phyloP scores from a whole-genome alignment of 2,797 vertebrate species.

The Cephalopachus bancanus region DNA sequence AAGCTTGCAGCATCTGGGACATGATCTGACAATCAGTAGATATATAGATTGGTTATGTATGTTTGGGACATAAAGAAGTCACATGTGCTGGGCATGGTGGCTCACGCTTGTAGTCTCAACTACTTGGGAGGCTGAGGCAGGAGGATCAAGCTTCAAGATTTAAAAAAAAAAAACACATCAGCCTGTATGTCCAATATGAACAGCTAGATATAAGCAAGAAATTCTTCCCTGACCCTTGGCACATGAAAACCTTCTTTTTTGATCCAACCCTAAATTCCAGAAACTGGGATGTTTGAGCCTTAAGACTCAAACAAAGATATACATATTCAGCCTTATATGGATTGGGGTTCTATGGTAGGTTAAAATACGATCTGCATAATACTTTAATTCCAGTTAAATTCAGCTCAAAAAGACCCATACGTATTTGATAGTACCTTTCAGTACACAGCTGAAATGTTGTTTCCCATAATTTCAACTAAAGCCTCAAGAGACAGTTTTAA shows the following conservation, averaged over 20 bases:
- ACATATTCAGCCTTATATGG: background rate
- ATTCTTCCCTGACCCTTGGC: background rate
- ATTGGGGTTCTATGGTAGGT: background rate
- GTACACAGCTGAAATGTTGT: background rate
- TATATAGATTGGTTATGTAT: background rate
- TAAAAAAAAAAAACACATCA: background rate
- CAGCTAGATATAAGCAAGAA: background rate
- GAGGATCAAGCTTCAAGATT: no score
- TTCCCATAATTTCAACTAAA: background rate
- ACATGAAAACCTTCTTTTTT: conserved; percentile 37
- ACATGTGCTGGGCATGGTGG: no score
- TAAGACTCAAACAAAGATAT: background rate
- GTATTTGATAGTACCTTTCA: background rate
- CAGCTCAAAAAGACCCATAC: background rate
- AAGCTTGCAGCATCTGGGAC: background rate
- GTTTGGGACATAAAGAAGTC: background rate
- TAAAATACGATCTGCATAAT: background rate
- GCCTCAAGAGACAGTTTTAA: background rate
- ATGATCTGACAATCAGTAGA: background rate
- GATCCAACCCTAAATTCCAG: conserved; percentile 21
- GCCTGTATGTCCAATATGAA: background rate
- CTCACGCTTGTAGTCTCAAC: no score
- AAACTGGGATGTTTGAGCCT: background rate
- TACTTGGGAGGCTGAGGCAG: no score
- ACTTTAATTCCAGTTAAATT: background rate